Conservation (phyloP, 1,140 invertebrate species). For the Forficula auricularia region DNA sequence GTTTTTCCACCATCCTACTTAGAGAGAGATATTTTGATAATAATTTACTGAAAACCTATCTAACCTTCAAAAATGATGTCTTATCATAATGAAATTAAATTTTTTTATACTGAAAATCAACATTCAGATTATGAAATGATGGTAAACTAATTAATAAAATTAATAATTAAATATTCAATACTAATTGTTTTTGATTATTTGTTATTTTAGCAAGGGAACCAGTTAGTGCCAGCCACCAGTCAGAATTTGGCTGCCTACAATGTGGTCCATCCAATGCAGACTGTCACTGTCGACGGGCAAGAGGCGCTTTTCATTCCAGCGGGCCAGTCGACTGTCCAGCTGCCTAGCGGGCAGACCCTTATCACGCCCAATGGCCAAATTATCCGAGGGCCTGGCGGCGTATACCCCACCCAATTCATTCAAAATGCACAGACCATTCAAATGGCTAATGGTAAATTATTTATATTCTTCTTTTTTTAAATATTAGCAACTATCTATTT, state of each 20-base stretch:
- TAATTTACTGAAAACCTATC: too few species aligned
- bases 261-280: conserved; percentile 55
- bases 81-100: too few species aligned
- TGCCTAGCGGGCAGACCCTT: conserved; percentile 25
- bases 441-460: conserved; percentile 27
- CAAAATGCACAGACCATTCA: conserved; percentile 41
- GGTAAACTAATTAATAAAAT: too few species aligned
- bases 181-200: too few species aligned
- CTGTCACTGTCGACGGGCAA: conserved; percentile 80
- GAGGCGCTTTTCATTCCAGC: conserved; percentile 73
- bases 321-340: conserved; percentile 13
- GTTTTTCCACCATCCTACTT: too few species aligned
- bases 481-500: too few species aligned
- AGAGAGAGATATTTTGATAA: too few species aligned
- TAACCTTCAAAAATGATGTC: too few species aligned
- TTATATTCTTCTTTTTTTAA: neutral
- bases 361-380: conserved; percentile 41
- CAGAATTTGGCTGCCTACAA: conserved; percentile 40
- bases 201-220: conserved; percentile 23
- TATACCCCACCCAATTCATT: conserved; percentile 32
- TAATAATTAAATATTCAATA: too few species aligned
- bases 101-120: too few species aligned
- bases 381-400: conserved; percentile 32
- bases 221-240: conserved; percentile 28
- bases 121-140: too few species aligned